Conservation (phyloP, 2,888 invertebrate genomes). For the Sminthurides aquaticus region DNA sequence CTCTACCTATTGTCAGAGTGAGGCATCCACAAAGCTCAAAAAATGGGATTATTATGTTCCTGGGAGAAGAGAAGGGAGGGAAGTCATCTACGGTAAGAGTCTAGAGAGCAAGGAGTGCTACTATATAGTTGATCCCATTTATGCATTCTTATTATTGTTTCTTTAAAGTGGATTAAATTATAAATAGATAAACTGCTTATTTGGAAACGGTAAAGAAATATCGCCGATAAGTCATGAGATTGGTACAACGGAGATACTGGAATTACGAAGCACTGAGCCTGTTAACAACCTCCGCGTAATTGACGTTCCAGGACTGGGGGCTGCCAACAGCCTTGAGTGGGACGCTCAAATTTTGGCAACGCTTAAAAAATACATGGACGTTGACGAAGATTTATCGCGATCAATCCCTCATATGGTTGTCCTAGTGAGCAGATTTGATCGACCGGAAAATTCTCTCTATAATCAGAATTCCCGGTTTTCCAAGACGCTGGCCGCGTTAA, state of each 20-base stretch:
- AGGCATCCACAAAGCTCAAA: slow-evolving; percentile 30
- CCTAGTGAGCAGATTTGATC: slow-evolving; percentile 27
- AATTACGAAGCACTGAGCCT: slow-evolving; percentile 18
- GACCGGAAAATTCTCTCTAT: slow-evolving; percentile 2
- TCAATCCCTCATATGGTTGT: slow-evolving; percentile 30
- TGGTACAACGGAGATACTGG: slow-evolving; percentile 24
- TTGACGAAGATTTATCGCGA: slow-evolving; percentile 18
- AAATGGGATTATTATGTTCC: slow-evolving; percentile 22
- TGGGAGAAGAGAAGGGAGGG: slow-evolving; percentile 25
- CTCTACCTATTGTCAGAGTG: not conserved
- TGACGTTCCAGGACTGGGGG: slow-evolving; percentile 30
- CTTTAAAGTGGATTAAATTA: not conserved
- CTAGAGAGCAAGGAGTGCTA: no score
- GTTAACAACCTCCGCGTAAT: slow-evolving; percentile 28
- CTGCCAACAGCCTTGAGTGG: slow-evolving; percentile 16
- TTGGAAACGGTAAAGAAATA: slow-evolving; percentile 18
- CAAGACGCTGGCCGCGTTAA: slow-evolving; percentile 25
- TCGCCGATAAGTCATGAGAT: slow-evolving; percentile 9
- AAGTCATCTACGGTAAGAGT: slow-evolving; percentile 29
- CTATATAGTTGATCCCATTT: not conserved
- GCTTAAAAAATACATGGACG: slow-evolving; percentile 30
- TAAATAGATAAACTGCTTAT: slow-evolving; percentile 26
- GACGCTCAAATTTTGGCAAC: slow-evolving; percentile 30
- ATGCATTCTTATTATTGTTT: not conserved
- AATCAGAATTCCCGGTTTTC: slow-evolving; percentile 23